phyloP scores from a whole-genome alignment of 2,797 vertebrate species.

The Eulemur mongoz region DNA sequence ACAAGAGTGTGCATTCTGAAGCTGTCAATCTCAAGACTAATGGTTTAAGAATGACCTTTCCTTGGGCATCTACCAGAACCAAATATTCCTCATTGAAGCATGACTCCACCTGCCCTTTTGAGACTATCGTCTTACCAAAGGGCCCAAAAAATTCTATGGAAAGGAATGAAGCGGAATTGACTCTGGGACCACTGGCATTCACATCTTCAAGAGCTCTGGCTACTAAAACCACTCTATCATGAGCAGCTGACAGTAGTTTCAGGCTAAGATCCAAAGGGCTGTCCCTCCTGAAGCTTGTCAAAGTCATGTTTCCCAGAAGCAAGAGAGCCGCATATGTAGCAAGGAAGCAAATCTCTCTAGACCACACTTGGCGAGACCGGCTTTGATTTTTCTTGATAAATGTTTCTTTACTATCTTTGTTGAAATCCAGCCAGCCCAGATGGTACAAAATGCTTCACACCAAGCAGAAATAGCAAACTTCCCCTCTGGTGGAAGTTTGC shows the following conservation, averaged over 20 bases:
- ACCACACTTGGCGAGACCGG: slow-evolving; percentile 47
- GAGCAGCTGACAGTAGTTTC: not conserved
- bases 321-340: not conserved
- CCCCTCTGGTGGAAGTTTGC: slow-evolving; percentile 22
- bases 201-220: not conserved
- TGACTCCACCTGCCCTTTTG: not conserved
- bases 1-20: not conserved
- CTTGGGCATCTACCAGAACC: not conserved
- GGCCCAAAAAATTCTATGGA: not conserved
- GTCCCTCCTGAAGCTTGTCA: not conserved
- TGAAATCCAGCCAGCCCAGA: slow-evolving; percentile 73
- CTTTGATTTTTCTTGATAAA: slow-evolving; percentile 71
- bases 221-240: not conserved
- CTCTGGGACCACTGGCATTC: not conserved
- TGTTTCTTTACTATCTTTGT: slow-evolving; percentile 74
- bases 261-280: slow-evolving; percentile 34
- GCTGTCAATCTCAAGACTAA: not conserved
- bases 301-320: slow-evolving; percentile 27
- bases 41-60: not conserved
- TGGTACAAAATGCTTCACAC: slow-evolving; percentile 54
- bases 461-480: slow-evolving; percentile 49
- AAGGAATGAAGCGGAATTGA: not conserved
- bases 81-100: not conserved
- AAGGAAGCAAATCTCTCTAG: slow-evolving; percentile 57
- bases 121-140: not conserved